These are phyloP conservation scores for Tipula lateralis DNA, from an alignment of 2,888 invertebrate species.

Conservation along the genomic window DNA sequence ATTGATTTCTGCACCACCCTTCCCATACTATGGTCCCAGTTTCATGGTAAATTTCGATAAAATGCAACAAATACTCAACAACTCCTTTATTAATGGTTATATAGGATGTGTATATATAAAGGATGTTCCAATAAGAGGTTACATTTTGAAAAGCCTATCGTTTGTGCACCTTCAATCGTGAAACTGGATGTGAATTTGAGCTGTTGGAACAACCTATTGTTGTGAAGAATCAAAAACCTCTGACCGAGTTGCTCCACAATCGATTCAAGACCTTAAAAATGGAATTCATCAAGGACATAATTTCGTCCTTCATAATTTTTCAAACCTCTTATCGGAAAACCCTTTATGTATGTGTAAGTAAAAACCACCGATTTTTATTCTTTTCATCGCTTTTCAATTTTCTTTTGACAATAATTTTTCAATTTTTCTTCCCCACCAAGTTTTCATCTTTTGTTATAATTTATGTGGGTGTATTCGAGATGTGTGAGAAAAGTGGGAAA, in stretches of 20 bases:
- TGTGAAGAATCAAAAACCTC: too few species aligned
- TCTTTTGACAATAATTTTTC: constrained; percentile 14
- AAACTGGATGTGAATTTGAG: too few species aligned
- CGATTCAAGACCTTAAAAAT: too few species aligned
- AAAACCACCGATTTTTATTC: constrained; percentile 13
- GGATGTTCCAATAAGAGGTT: too few species aligned
- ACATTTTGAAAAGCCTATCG: too few species aligned
- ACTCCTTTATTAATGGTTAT: background rate
- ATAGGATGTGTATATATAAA: too few species aligned
- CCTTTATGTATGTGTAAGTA: background rate
- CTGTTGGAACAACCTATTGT: too few species aligned
- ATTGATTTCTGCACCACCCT: background rate
- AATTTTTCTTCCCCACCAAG: background rate
- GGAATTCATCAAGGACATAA: too few species aligned
- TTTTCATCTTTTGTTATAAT: constrained; percentile 19
- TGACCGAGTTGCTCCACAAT: too few species aligned
- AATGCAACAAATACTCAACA: background rate
- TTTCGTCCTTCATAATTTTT: too few species aligned
- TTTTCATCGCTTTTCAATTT: constrained; percentile 11
- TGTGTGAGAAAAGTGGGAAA: background rate
- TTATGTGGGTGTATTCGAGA: background rate
- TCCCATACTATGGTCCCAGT: background rate
- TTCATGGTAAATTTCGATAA: background rate
- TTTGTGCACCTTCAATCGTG: too few species aligned
- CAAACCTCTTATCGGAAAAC: too few species aligned